phyloP scores from a whole-genome alignment of 2,888 invertebrate species.

The Tipula vernalis region DNA sequence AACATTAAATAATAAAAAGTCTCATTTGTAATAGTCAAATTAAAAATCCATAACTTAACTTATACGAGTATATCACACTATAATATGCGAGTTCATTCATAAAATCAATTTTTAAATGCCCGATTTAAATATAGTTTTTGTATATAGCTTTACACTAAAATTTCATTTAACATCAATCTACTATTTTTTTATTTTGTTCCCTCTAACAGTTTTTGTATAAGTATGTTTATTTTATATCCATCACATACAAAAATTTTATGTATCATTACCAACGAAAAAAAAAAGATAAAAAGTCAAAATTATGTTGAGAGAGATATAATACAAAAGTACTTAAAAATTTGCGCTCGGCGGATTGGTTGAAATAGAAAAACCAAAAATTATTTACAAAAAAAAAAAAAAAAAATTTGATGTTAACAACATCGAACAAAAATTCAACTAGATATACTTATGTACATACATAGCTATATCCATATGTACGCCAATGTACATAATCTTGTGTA shows the following conservation, averaged over 20 bases:
- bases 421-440: background rate
- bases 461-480: background rate
- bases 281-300: background rate
- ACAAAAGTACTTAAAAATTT: background rate
- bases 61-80: background rate
- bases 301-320: background rate
- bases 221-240: background rate
- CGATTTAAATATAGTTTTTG: background rate
- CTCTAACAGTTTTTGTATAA: background rate
- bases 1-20: background rate
- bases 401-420: background rate
- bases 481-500: background rate
- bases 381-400: background rate
- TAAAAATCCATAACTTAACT: background rate
- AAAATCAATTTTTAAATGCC: background rate
- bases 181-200: background rate
- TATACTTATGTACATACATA: background rate
- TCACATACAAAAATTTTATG: background rate
- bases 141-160: background rate
- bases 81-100: background rate
- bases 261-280: background rate
- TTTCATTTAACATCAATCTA: background rate
- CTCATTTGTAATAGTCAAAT: background rate
- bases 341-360: background rate
- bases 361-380: background rate